Percentiles rank a stretch among this genome's conserved stretches.
Conservation (phyloP, 2,113 vertebrate species). For the Oreocharis arfaki region DNA sequence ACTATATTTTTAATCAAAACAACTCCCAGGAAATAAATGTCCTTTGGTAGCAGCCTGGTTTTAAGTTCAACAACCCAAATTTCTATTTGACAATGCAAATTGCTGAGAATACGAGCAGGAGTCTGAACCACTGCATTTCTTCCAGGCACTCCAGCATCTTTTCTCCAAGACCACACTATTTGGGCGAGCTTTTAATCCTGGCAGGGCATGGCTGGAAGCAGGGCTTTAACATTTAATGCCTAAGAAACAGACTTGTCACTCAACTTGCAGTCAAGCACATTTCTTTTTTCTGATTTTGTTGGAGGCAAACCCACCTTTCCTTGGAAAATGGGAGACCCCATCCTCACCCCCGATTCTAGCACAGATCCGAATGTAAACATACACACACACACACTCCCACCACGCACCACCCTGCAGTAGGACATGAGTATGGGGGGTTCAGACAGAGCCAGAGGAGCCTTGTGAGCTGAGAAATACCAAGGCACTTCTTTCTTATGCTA, state of each 20-base stretch:
- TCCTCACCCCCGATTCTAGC: not conserved
- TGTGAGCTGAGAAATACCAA: not conserved
- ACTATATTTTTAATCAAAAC: not conserved
- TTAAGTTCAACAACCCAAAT: not conserved
- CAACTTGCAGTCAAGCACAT: not conserved
- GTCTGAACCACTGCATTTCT: not conserved
- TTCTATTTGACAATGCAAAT: constrained; percentile 6
- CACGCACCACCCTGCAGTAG: constrained; percentile 29
- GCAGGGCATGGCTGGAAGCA: not conserved
- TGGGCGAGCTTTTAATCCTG: not conserved
- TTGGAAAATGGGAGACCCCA: constrained; percentile 27
- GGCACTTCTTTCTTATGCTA: not conserved
- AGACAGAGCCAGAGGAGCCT: not conserved
- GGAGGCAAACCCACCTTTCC: not conserved
- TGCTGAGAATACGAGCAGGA: not conserved
- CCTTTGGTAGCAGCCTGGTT: not conserved
- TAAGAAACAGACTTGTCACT: constrained; percentile 3
- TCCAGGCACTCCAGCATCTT: not conserved
- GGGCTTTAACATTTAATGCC: constrained; percentile 3
- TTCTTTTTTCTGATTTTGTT: not conserved
- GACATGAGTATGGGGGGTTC: not conserved
- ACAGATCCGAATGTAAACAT: constrained; percentile 54
- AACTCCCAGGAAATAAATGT: not conserved
- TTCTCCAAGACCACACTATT: not conserved
- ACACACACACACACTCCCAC: not conserved